phyloP scores from a whole-genome alignment of 1,140 invertebrate species.

The Euura lappo region DNA sequence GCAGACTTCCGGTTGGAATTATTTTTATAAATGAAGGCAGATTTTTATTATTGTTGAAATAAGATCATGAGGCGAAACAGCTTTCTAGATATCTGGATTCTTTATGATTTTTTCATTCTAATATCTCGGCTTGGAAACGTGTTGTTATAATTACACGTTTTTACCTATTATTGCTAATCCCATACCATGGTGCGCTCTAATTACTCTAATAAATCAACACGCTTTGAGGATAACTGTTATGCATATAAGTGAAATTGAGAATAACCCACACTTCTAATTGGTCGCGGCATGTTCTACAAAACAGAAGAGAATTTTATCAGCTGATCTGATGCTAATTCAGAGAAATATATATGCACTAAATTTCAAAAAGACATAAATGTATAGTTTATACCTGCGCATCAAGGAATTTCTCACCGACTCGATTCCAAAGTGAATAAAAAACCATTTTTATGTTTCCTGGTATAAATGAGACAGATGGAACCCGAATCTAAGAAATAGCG shows the following conservation, averaged over 20 bases:
- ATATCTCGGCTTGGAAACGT: neutral
- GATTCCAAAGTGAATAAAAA: no score
- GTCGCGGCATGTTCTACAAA: neutral
- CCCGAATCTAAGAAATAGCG: neutral
- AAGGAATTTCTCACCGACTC: no score
- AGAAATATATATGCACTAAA: no score
- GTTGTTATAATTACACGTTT: neutral
- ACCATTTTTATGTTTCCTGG: neutral
- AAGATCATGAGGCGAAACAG: neutral
- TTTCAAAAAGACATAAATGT: no score
- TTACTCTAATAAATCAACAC: conserved; percentile 3
- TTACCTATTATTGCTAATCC: neutral
- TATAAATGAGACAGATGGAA: neutral
- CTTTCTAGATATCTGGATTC: neutral
- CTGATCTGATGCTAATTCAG: no score
- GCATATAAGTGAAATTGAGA: neutral
- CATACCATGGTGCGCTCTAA: neutral
- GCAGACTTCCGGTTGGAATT: no score
- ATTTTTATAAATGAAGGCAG: no score
- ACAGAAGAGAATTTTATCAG: no score
- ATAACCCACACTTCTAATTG: neutral
- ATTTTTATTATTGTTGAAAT: no score
- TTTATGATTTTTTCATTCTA: neutral
- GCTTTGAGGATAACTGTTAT: neutral
- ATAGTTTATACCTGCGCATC: no score